Evolutionary conservation across 2,888 invertebrate species (phyloP).

Genomic region (Lepidochitona cinerea): DNA sequence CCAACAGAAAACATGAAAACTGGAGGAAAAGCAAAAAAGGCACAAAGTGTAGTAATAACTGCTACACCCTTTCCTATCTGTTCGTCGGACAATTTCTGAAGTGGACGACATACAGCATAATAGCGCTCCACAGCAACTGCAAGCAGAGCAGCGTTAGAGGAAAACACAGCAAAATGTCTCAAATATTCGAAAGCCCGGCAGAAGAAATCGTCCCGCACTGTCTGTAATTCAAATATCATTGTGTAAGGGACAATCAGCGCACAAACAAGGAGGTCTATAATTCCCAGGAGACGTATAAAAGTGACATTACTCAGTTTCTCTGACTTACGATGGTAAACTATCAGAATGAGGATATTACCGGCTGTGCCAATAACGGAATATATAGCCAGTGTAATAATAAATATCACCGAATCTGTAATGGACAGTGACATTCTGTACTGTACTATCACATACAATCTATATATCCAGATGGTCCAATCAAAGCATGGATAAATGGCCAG

Average conservation of each 20-base stretch:
- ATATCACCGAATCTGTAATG: constrained; percentile 29
- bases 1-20: constrained; percentile 50
- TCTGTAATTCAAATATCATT: constrained; percentile 48
- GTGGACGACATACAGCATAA: constrained; percentile 48
- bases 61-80: constrained; percentile 40
- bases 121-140: constrained; percentile 53
- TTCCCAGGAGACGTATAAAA: constrained; percentile 50
- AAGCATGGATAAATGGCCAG: too few species aligned
- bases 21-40: constrained; percentile 39
- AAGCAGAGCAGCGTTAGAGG: constrained; percentile 47
- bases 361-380: constrained; percentile 42
- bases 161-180: constrained; percentile 43
- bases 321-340: constrained; percentile 41
- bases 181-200: constrained; percentile 48
- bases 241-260: constrained; percentile 50
- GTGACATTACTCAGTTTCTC: constrained; percentile 45
- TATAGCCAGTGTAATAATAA: constrained; percentile 35
- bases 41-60: constrained; percentile 34
- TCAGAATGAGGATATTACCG: constrained; percentile 49
- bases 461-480: too few species aligned
- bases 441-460: too few species aligned
- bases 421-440: neutral
- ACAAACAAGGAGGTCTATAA: constrained; percentile 51
- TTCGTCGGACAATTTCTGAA: constrained; percentile 35
- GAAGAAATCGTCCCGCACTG: constrained; percentile 41